Base-by-base conservation (phyloP, 1,140 invertebrate genomes). In the Drosophila kanapiae region DNA sequence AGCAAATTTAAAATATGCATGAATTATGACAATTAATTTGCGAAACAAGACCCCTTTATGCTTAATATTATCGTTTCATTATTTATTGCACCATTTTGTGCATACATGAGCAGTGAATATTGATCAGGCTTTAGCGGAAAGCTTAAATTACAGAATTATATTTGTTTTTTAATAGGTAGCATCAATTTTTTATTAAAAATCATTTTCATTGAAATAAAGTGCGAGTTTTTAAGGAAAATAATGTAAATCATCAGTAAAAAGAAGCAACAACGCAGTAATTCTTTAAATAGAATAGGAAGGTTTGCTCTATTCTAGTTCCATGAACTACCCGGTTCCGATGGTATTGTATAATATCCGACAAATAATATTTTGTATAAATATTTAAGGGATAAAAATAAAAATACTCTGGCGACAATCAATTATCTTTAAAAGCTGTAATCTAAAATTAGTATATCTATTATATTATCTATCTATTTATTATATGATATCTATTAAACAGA, bases 21-120 rank as follows among this genome's bases (percentile, higher is more conserved):
- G 61, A 76, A 76, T 65, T 76, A 75, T 75, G 71, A 59, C 71
- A 76, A 75, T 75, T 76, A 76, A 76, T 67, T 76, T 75, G 71
- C 53, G 62, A 57, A 75, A 75, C 38, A 74, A 64, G 54, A 75
- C 53, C 51, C 45, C 42, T 51, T 61, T 23, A 60, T 37, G 37
- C 33, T 35, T 42, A 67, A 54, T 76, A 75, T 67, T 75, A 58
- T 76, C 74, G 72, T 75, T 76, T 75, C 75, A 67, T 77, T 75
- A 77, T 76, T 75, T 77, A 67, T 75, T 42, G 51, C 69, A 45
- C 31, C 60, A 40, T 64, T 64, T 37, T 75, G 43, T 64, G 51
- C 53, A 53, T 61, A 63, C 64, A 42, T 31, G 57, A 49, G 49
- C 43, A 16, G 60, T 33, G n/a, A 51, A 33, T 75, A 57, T 75